Evolutionary conservation across 2,113 vertebrate genomes (phyloP).

Genomic region (Machaerirhynchus nigripectus): DNA sequence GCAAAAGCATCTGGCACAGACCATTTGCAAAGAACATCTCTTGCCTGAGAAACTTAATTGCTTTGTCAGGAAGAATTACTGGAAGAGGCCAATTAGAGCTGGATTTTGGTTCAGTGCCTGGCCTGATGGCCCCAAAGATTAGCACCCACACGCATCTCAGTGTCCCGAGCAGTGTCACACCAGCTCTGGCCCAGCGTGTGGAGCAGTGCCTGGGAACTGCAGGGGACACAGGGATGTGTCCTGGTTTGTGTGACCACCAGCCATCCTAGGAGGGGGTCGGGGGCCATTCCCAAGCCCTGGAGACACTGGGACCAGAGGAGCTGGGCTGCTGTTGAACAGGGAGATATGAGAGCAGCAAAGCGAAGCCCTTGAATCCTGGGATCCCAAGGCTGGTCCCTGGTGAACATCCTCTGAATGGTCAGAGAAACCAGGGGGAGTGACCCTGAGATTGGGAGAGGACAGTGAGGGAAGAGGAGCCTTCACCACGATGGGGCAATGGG

Average conservation of each 20-base stretch:
- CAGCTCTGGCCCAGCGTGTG: not conserved
- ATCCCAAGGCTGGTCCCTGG: not conserved
- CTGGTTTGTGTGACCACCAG: not conserved
- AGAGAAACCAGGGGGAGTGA: not conserved
- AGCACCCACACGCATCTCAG: conserved; percentile 1
- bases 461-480: not conserved
- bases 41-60: conserved; percentile 60
- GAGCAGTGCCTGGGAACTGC: not conserved
- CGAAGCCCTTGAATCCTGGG: not conserved
- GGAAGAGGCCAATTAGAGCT: conserved; percentile 46
- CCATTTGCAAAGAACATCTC: conserved; percentile 1
- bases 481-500: accelerated
- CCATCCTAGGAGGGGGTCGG: not conserved
- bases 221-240: not conserved
- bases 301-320: not conserved
- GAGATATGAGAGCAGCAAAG: not conserved
- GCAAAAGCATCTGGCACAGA: conserved; percentile 24
- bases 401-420: not conserved
- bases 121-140: conserved; percentile 25
- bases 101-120: not conserved
- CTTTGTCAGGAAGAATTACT: conserved; percentile 49
- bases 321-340: not conserved
- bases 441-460: not conserved
- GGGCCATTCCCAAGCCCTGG: not conserved
- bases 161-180: not conserved